Evolutionary conservation across 2,888 invertebrate species (phyloP).

Genomic region (Callosobruchus maculatus): DNA sequence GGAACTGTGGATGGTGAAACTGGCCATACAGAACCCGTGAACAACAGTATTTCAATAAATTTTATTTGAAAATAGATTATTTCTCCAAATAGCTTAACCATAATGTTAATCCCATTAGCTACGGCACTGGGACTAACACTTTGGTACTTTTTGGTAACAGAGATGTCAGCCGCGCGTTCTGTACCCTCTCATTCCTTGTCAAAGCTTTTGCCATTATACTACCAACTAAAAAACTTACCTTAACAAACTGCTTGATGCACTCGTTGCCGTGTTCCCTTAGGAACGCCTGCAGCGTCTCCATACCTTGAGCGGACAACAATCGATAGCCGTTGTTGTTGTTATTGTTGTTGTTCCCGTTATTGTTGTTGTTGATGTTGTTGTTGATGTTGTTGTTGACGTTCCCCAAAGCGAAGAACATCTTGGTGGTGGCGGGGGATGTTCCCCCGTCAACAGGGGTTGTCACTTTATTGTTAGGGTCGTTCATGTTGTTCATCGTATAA

Average conservation of each 20-base stretch:
- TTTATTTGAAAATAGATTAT: too few species aligned
- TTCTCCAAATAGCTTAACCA: too few species aligned
- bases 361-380: constrained; percentile 30
- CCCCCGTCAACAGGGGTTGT: neutral
- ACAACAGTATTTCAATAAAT: too few species aligned
- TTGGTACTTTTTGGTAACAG: too few species aligned
- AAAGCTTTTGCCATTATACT: too few species aligned
- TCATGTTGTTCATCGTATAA: neutral
- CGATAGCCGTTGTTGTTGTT: constrained; percentile 57
- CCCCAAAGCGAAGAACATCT: constrained; percentile 36
- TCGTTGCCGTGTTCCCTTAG: constrained; percentile 63
- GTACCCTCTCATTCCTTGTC: too few species aligned
- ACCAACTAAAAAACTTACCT: constrained; percentile 48
- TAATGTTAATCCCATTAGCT: too few species aligned
- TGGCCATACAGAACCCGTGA: too few species aligned
- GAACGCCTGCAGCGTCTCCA: constrained; percentile 60
- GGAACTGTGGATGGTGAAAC: too few species aligned
- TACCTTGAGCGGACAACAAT: constrained; percentile 57
- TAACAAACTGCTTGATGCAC: constrained; percentile 63
- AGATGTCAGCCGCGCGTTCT: too few species aligned
- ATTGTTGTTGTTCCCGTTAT: constrained; percentile 35
- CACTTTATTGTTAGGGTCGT: neutral
- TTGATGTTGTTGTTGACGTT: constrained; percentile 34
- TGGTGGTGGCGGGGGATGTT: constrained; percentile 4
- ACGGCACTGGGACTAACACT: too few species aligned